Evolutionary conservation across 2,888 invertebrate species (phyloP).

Genomic region (Ophion ellenae): DNA sequence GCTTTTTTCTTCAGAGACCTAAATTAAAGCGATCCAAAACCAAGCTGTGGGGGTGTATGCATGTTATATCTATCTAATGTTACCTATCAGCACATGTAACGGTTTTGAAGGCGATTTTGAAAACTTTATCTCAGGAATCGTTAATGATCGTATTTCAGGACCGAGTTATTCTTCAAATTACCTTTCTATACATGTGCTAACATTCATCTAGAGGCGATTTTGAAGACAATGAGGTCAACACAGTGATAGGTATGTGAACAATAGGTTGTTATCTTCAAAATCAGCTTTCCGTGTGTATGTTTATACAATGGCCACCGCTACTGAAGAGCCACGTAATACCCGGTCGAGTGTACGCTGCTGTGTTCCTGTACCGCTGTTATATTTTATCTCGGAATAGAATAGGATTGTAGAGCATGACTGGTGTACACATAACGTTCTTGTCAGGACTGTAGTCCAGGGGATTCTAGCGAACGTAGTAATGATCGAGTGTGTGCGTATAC

Average conservation of each 20-base stretch:
- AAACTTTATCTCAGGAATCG: too few species aligned
- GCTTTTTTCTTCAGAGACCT: neutral
- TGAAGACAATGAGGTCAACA: neutral
- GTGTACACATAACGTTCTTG: constrained; percentile 44
- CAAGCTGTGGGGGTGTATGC: neutral
- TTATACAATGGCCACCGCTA: neutral
- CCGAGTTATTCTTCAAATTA: too few species aligned
- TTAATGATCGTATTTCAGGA: neutral
- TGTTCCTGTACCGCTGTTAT: constrained; percentile 35
- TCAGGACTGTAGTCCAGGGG: constrained; percentile 9
- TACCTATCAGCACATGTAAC: neutral
- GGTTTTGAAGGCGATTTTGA: neutral
- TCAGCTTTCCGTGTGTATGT: neutral
- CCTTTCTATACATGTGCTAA: too few species aligned
- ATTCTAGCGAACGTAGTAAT: constrained; percentile 32
- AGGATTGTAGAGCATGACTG: constrained; percentile 28
- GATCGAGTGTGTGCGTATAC: constrained; percentile 13
- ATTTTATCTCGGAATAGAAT: constrained; percentile 13
- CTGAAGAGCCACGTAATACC: constrained; percentile 17
- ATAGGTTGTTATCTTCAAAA: neutral
- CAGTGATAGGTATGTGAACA: neutral
- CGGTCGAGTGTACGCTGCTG: constrained; percentile 44
- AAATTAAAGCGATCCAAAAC: neutral
- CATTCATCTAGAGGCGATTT: too few species aligned
- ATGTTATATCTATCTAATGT: neutral